These are phyloP conservation scores for Cardiocondyla obscurior DNA, from an alignment of 1,140 invertebrate genomes.

Conservation along the genomic window DNA sequence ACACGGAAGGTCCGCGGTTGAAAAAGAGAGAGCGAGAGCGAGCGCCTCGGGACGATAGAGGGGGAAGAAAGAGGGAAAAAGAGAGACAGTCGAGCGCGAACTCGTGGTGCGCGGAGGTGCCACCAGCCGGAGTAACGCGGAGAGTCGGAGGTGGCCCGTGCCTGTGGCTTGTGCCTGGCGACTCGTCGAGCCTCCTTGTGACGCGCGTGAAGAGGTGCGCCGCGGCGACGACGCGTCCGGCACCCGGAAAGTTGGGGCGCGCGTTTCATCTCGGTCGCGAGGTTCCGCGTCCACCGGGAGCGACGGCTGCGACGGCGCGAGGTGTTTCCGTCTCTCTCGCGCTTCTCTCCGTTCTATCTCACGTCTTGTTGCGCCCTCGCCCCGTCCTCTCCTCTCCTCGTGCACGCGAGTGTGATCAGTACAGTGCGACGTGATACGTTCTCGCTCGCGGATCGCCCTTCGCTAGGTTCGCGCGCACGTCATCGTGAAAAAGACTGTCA, in stretches of 20 bases:
- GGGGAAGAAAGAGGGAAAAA: slow-evolving; percentile 29
- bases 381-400: slow-evolving; percentile 1
- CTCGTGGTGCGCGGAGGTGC: slow-evolving; percentile 67
- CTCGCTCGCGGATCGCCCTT: slow-evolving; percentile 38
- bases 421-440: slow-evolving; percentile 48
- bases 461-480: slow-evolving; percentile 42
- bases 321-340: slow-evolving; percentile 1
- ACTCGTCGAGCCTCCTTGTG: too few species aligned
- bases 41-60: neutral
- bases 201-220: slow-evolving; percentile 73
- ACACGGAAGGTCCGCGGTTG: slow-evolving; percentile 7
- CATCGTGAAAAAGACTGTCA: slow-evolving; percentile 67
- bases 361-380: neutral
- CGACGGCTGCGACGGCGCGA: slow-evolving; percentile 28
- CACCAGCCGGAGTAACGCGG: slow-evolving; percentile 67
- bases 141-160: slow-evolving; percentile 72
- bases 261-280: slow-evolving; percentile 43
- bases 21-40: slow-evolving; percentile 8
- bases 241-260: too few species aligned
- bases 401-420: slow-evolving; percentile 56
- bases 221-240: slow-evolving; percentile 50
- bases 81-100: slow-evolving; percentile 52
- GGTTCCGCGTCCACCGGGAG: slow-evolving; percentile 32
- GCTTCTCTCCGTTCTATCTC: neutral
- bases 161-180: too few species aligned